Base-by-base conservation (phyloP, 2,888 invertebrate species). In the Automeris io region DNA sequence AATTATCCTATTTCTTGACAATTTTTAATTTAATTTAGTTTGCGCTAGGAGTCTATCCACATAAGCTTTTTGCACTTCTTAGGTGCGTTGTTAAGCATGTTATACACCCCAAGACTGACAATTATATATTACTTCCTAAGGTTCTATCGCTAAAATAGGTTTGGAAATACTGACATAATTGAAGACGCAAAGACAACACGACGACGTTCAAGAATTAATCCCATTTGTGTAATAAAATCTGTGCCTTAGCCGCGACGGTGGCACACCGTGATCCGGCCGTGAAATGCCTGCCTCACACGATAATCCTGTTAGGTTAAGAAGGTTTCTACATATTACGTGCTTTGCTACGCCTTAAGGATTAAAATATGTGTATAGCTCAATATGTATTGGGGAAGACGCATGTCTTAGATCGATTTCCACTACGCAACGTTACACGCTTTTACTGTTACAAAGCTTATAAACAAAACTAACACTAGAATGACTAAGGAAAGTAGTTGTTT, bases 261-360 rank as follows among this genome's bases (percentile, higher is more conserved):
- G 76, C 70, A 72, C 71, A 71, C 72, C 74, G 74, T 80, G 82
- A 87, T 86, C 87, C 87, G 88, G 78, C 88, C 87, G 87, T 87
- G 86, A 83, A 82, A 82, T 82, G 85, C 87, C 81, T 79, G 77
- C 89, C 88, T 88, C 87, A 75, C 85, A 53, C 88, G 90, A 88
- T 90, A 90, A 90, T 90, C 90, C 89, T 90, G 90, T 90, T 90
- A 90, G 89, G 89, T 88, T 90, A 90, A 90, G 90, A 90, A 90
- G 90, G 90, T 90, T 90, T 90, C 89, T 88, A 89, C 90, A 89
- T 89, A 90, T 90, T 90, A 90, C 88, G 86, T 89, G 89, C 88
- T 89, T 89, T 89, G 88, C 85, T 85, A 77, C 88, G 89, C 89
- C 89, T 89, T 89, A 89, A 86, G 89, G 90, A 90, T 90, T 90